phyloP scores from a whole-genome alignment of 2,113 vertebrate genomes.

The Eudorcas thomsonii region DNA sequence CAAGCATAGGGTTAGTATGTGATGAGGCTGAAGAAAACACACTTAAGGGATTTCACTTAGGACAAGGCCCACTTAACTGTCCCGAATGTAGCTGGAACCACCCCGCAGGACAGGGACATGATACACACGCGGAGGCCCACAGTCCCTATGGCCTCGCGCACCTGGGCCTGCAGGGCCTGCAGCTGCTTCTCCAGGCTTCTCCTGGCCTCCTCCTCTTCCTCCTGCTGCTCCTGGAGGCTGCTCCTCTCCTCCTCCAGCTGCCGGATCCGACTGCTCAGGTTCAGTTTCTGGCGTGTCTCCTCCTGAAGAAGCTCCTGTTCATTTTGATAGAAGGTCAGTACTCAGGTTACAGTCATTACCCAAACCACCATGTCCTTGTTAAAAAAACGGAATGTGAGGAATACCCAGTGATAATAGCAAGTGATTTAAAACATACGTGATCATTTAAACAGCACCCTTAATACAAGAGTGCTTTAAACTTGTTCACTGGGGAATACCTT shows the following conservation, averaged over 20 bases:
- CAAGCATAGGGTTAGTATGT: background rate
- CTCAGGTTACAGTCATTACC: background rate
- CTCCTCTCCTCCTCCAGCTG: conserved; percentile 97
- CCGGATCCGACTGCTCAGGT: conserved; percentile 93
- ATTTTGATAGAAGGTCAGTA: background rate
- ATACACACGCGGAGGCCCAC: background rate
- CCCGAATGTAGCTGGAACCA: background rate
- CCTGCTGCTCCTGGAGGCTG: conserved; percentile 94
- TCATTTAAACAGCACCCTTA: background rate
- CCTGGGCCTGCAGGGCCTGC: conserved; percentile 90
- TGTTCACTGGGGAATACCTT: background rate
- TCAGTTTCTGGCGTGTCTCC: conserved; percentile 96
- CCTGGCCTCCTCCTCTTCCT: conserved; percentile 95
- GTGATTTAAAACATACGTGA: background rate
- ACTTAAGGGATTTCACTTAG: background rate
- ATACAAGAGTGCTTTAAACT: background rate
- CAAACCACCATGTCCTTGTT: background rate
- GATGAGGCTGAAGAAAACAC: background rate
- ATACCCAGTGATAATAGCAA: too few species aligned
- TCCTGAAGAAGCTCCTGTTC: conserved; percentile 94
- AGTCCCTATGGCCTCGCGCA: conserved; percentile 58
- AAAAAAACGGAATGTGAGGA: background rate
- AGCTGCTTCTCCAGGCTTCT: conserved; percentile 95
- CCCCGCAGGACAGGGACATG: fast-evolving
- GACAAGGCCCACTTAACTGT: background rate